Conservation (phyloP, 2,888 invertebrate genomes). For the Drosophila picticornis region DNA sequence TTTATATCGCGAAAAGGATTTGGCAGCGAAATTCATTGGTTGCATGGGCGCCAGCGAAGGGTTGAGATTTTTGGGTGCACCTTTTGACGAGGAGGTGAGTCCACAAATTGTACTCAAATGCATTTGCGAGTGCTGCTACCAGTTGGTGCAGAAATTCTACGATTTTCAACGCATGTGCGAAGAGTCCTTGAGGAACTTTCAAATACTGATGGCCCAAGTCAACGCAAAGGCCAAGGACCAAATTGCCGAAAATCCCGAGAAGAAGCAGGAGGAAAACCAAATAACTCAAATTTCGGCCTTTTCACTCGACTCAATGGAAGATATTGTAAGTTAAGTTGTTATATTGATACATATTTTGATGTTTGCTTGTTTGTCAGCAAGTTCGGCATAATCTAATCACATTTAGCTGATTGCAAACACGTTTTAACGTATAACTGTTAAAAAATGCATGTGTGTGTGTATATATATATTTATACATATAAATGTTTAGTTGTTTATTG, state of each 20-base stretch:
- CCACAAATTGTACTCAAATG: constrained; percentile 60
- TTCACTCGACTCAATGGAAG: constrained; percentile 35
- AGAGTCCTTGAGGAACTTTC: constrained; percentile 69
- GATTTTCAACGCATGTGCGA: constrained; percentile 79
- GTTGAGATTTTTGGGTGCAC: background rate
- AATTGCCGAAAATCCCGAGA: background rate
- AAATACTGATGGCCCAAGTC: constrained; percentile 55
- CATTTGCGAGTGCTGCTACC: constrained; percentile 73
- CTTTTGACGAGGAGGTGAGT: constrained; percentile 38
- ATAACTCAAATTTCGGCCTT: constrained; percentile 9
- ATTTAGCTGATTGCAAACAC: constrained; percentile 28
- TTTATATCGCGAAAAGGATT: constrained; percentile 54
- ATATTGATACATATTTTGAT: background rate
- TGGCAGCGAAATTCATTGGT: constrained; percentile 65
- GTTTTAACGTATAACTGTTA: constrained; percentile 34
- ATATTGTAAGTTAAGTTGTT: constrained; percentile 68
- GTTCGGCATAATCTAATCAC: constrained; percentile 49
- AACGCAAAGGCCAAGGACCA: background rate
- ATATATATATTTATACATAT: constrained; percentile 15
- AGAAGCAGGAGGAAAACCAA: background rate
- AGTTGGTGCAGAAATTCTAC: constrained; percentile 70
- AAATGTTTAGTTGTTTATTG: constrained; percentile 16
- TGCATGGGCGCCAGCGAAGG: constrained; percentile 43
- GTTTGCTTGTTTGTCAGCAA: constrained; percentile 16
- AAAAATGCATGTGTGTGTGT: background rate